These are phyloP conservation scores for Drosophila nannoptera DNA, from an alignment of 1,140 invertebrate species.

Conservation along the genomic window DNA sequence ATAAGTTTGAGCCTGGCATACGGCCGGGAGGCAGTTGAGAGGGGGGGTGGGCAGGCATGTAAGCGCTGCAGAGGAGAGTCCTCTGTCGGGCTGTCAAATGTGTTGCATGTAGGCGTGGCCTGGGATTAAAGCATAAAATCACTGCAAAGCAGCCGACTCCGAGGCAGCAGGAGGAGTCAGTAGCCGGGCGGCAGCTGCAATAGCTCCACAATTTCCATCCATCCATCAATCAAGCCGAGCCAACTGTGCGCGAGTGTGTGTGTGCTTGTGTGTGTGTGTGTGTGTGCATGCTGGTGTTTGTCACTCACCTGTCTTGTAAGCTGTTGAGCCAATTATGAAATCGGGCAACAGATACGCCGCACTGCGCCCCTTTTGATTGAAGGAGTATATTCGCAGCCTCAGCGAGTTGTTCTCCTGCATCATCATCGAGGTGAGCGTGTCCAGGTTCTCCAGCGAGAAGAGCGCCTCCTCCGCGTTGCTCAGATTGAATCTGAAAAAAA, in stretches of 20 bases:
- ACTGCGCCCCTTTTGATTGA: constrained; percentile 78
- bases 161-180: constrained; percentile 1
- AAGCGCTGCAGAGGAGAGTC: constrained; percentile 68
- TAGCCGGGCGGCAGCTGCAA: constrained; percentile 4
- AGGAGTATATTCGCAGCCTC: constrained; percentile 74
- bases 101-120: constrained; percentile 9
- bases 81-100: constrained; percentile 59
- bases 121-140: constrained; percentile 65
- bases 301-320: constrained; percentile 78
- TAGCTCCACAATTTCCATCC: constrained; percentile 26
- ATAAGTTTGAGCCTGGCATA: no score
- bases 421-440: constrained; percentile 75
- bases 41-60: constrained; percentile 60
- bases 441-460: constrained; percentile 76
- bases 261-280: constrained; percentile 1
- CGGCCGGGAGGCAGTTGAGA: constrained; percentile 8
- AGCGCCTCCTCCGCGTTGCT: constrained; percentile 76
- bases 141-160: constrained; percentile 22
- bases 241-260: not conserved
- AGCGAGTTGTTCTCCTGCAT: constrained; percentile 77
- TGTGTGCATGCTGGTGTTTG: constrained; percentile 33
- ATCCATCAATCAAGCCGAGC: constrained; percentile 34
- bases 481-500: constrained; percentile 69
- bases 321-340: constrained; percentile 78
- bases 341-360: constrained; percentile 68